Conservation (phyloP, 2,888 invertebrate genomes). For the Muschampia plurimacula region DNA sequence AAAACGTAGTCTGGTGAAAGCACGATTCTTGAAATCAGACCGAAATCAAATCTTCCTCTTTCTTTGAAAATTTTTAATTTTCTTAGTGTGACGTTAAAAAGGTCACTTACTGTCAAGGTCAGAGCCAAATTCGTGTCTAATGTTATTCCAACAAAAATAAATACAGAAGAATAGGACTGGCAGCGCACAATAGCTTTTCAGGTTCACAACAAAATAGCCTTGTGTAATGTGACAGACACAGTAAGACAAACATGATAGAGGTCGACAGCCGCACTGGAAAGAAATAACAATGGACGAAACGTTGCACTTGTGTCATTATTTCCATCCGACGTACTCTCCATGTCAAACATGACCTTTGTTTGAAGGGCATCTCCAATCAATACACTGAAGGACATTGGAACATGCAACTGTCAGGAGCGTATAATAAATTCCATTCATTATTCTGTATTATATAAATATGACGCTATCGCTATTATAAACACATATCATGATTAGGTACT, state of each 20-base stretch:
- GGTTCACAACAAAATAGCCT: constrained; percentile 37
- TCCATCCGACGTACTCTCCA: constrained; percentile 31
- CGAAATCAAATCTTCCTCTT: no score
- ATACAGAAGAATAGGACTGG: constrained; percentile 27
- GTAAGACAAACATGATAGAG: constrained; percentile 34
- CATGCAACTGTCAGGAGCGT: constrained; percentile 11
- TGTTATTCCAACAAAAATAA: constrained; percentile 24
- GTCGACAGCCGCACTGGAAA: constrained; percentile 39
- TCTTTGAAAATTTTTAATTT: neutral
- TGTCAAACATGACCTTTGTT: constrained; percentile 31
- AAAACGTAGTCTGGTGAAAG: no score
- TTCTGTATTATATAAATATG: neutral
- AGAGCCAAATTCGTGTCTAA: constrained; percentile 3
- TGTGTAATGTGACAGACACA: constrained; percentile 36
- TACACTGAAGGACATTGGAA: constrained; percentile 28
- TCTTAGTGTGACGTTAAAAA: neutral
- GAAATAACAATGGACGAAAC: constrained; percentile 36
- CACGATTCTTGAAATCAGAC: no score
- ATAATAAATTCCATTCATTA: constrained; percentile 7
- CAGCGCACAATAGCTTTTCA: constrained; percentile 30
- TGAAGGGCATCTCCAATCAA: constrained; percentile 38
- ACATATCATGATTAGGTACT: neutral
- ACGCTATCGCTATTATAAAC: neutral
- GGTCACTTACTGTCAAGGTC: constrained; percentile 14
- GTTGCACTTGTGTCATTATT: constrained; percentile 40